Percentiles rank a stretch among this genome's conserved stretches.
These are phyloP conservation scores for Callospermophilus lateralis DNA, from an alignment of 2,113 vertebrate species.

Conservation along the genomic window DNA sequence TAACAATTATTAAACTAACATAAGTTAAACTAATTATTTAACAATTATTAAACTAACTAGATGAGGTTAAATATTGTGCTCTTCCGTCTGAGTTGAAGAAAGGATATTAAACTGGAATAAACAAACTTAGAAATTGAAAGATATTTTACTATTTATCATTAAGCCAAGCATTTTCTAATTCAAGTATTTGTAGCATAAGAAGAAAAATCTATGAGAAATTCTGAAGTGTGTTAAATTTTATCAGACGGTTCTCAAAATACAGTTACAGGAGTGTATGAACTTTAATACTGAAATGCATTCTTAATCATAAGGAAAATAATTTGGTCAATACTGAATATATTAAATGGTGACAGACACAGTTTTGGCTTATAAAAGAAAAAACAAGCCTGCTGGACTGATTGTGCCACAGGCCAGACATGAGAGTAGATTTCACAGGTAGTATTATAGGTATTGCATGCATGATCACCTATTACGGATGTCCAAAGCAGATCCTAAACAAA, in stretches of 20 bases:
- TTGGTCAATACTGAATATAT: background rate
- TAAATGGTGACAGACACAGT: background rate
- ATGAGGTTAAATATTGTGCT: background rate
- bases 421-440: background rate
- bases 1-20: no score
- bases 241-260: background rate
- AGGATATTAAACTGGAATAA: background rate
- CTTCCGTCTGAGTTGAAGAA: background rate
- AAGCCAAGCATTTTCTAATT: background rate
- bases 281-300: background rate
- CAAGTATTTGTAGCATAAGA: background rate
- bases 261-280: background rate
- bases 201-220: background rate
- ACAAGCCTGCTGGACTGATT: background rate
- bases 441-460: background rate
- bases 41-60: background rate
- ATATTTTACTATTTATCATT: background rate
- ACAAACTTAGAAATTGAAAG: background rate
- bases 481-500: background rate
- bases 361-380: background rate
- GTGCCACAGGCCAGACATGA: background rate
- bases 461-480: background rate
- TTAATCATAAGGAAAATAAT: background rate
- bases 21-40: no score
- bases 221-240: background rate